A percentile compares a stretch with the other conserved stretches of the same genome.
Evolutionary conservation across 2,113 vertebrate genomes (phyloP).

Genomic region (Mystacornis crossleyi): DNA sequence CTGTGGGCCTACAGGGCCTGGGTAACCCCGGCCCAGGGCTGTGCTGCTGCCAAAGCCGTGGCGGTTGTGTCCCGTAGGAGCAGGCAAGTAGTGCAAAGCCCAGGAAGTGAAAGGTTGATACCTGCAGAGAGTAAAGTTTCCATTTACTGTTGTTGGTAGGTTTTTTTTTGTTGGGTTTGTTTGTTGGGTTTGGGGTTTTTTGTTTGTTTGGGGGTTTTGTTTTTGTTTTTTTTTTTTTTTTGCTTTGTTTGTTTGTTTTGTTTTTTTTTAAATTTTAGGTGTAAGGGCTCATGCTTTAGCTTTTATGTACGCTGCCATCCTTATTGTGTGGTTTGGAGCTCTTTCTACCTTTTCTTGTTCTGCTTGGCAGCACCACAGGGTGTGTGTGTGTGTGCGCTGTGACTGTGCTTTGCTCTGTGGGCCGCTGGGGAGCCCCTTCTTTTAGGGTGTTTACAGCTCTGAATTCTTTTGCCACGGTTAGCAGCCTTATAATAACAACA

Average conservation of each 20-base stretch:
- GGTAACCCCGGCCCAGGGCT: rapidly evolving
- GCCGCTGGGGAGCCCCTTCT: rapidly evolving
- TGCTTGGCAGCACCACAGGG: not conserved
- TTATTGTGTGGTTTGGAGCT: not conserved
- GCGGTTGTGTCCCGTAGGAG: rapidly evolving
- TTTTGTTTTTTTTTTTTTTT: not conserved
- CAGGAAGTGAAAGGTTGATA: rapidly evolving
- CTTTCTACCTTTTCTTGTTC: not conserved
- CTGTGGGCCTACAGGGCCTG: rapidly evolving
- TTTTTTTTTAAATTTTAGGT: not conserved
- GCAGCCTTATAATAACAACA: rapidly evolving
- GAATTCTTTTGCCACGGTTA: rapidly evolving
- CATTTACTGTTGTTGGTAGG: no score
- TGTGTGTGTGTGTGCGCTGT: no score
- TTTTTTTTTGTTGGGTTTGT: no score
- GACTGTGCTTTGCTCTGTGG: rapidly evolving
- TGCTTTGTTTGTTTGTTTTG: not conserved
- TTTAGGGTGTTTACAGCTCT: not conserved
- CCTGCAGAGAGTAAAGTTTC: rapidly evolving
- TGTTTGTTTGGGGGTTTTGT: no score
- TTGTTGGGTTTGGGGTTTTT: no score
- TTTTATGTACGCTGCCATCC: rapidly evolving
- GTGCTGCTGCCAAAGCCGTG: rapidly evolving
- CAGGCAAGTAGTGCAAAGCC: rapidly evolving
- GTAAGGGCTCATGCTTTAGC: rapidly evolving